Base-by-base conservation (phyloP, 2,113 vertebrate genomes). In the Rhegmatorhina hoffmannsi region DNA sequence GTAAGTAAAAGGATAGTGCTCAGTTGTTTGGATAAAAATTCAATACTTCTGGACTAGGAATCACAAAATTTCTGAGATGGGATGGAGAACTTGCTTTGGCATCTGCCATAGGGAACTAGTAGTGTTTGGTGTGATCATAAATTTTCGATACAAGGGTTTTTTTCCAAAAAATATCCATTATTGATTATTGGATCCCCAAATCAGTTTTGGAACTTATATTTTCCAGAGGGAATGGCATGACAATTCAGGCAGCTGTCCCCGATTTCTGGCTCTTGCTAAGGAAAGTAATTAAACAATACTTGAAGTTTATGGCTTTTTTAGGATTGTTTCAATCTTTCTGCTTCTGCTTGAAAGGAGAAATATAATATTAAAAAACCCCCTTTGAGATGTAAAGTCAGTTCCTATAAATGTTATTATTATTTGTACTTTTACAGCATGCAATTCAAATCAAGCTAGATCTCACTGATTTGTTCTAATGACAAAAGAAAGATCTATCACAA, bases 371-470 rank as follows among this genome's bases (percentile, higher is more conserved):
- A 73, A 68, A 8, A 17, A 7, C 33, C 18, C 93, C 58, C 23
- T 94, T 95, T 81, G 83, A 96, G 92, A 92, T 81, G 56, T 52
- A 59, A 93, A 88, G 60, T 84, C 53, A 34, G 40, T 44, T 84
- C 40, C n/a, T 88, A 28, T 36, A 64, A 82, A 50, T 56, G 47
- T 81, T 92, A 38, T 73, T 91, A 50, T 91, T 91, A 92, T 95
- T 84, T 93, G 60, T 78, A 72, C 33, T 95, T 93, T 90, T 91
- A 74, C 36, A 89, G 33, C 47, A 70, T 40, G 56, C 58, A 95
- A 76, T 96, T 96, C 94, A 97, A 90, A 89, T 93, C 83, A 86
- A 84, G 66, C 92, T 73, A 56, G 74, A 96, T 93, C 56, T 92
- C 31, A 29, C 49, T 89, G 80, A 82, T 94, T 89, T 95, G 19